phyloP scores from a whole-genome alignment of 2,888 invertebrate species.

The Drosophila eohydei region DNA sequence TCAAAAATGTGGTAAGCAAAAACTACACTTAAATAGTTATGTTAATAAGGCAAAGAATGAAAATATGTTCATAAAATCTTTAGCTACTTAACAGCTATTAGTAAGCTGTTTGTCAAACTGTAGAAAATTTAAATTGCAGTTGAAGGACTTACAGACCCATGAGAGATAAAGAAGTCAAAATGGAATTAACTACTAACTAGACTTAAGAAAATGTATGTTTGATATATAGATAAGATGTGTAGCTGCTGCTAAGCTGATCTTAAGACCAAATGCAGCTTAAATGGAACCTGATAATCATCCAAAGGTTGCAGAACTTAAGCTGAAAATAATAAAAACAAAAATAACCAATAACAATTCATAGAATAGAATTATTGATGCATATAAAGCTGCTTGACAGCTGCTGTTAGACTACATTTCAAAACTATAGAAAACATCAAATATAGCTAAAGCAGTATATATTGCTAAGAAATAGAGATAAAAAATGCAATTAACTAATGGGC shows the following conservation, averaged over 20 bases:
- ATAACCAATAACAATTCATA: not conserved
- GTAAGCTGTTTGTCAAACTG: not conserved
- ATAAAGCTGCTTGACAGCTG: not conserved
- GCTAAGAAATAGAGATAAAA: not conserved
- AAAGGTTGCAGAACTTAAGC: not conserved
- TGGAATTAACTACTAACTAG: not conserved
- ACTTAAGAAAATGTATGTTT: not conserved
- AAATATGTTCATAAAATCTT: not conserved
- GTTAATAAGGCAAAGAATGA: not conserved
- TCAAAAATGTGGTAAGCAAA: too few relatives aligned
- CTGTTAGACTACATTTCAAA: not conserved
- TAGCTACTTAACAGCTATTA: not conserved
- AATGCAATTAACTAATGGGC: not conserved
- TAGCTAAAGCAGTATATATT: too few relatives aligned
- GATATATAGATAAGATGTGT: not conserved
- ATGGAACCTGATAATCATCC: not conserved
- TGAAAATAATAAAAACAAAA: not conserved
- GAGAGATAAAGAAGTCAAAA: not conserved
- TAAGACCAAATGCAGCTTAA: not conserved
- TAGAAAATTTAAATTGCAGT: not conserved
- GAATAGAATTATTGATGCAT: not conserved
- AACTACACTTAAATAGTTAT: not conserved
- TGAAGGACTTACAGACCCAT: not conserved
- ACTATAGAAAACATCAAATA: too few relatives aligned
- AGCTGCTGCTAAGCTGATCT: conserved; percentile 3